Evolutionary conservation across 2,797 vertebrate species (phyloP).

Genomic region (Hydrophis major): DNA sequence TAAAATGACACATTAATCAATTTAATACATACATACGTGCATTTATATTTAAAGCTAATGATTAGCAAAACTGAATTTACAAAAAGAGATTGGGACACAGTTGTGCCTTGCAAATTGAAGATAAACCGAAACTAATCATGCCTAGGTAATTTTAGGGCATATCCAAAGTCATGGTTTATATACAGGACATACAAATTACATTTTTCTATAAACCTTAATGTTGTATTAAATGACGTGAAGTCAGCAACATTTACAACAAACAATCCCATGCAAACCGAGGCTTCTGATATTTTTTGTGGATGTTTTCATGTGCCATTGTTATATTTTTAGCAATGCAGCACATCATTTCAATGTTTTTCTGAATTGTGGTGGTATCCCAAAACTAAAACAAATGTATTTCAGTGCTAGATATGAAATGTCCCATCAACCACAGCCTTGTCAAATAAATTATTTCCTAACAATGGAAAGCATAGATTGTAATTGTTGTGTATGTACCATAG

Average conservation of each 20-base stretch:
- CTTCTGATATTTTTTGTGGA: neutral
- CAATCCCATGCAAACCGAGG: neutral
- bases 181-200: neutral
- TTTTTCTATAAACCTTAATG: neutral
- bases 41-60: neutral
- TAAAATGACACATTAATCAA: neutral
- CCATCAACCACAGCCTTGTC: neutral
- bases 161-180: too few species aligned
- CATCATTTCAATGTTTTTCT: neutral
- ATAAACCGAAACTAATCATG: neutral
- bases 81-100: neutral
- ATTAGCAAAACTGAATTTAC: neutral
- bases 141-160: neutral
- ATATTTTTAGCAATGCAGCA: neutral
- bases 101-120: neutral
- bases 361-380: neutral
- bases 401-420: neutral
- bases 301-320: neutral
- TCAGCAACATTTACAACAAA: neutral
- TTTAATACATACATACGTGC: too few species aligned
- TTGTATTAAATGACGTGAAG: neutral
- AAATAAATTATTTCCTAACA: conserved; percentile 29
- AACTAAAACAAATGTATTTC: conserved; percentile 2
- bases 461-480: conserved; percentile 25
- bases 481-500: too few species aligned